Evolutionary conservation across 1,140 invertebrate species (phyloP).

Genomic region (Ips nitidus): DNA sequence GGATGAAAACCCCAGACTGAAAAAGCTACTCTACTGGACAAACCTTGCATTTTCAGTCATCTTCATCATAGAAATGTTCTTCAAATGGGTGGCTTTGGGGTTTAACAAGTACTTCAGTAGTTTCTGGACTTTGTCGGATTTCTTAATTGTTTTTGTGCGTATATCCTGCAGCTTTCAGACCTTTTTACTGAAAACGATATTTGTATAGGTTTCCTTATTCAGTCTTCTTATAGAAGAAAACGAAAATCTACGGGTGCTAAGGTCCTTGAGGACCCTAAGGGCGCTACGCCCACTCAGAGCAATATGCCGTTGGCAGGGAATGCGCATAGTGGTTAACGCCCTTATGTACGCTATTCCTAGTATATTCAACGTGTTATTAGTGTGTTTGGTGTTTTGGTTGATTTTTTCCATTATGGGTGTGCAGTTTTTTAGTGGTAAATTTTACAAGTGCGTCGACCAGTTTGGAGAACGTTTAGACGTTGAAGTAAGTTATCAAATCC

Average conservation of each 20-base stretch:
- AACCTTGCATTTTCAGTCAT: conserved; percentile 88
- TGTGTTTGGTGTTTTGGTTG: conserved; percentile 92
- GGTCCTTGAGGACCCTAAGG: conserved; percentile 81
- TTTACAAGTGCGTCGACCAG: conserved; percentile 85
- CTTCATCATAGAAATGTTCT: conserved; percentile 91
- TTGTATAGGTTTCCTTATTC: conserved; percentile 91
- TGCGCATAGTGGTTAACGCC: conserved; percentile 92
- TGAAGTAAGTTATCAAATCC: conserved; percentile 5
- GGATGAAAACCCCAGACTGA: conserved; percentile 80
- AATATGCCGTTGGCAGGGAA: conserved; percentile 91
- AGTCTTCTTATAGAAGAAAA: conserved; percentile 90
- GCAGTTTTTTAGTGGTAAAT: conserved; percentile 92
- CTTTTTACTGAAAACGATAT: too few species aligned
- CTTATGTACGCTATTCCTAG: conserved; percentile 93
- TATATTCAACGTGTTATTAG: conserved; percentile 91
- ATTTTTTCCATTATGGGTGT: conserved; percentile 96
- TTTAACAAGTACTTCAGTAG: conserved; percentile 95
- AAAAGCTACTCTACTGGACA: conserved; percentile 82
- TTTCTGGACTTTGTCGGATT: conserved; percentile 95
- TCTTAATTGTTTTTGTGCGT: conserved; percentile 96
- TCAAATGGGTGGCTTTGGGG: conserved; percentile 93
- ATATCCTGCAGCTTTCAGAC: too few species aligned
- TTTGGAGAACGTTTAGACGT: conserved; percentile 66
- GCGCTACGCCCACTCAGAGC: conserved; percentile 83
- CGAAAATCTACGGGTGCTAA: conserved; percentile 87